A percentile compares a stretch with the other conserved stretches of the same genome.
Evolutionary conservation across 2,797 vertebrate species (phyloP).

Genomic region (Melanogrammus aeglefinus): DNA sequence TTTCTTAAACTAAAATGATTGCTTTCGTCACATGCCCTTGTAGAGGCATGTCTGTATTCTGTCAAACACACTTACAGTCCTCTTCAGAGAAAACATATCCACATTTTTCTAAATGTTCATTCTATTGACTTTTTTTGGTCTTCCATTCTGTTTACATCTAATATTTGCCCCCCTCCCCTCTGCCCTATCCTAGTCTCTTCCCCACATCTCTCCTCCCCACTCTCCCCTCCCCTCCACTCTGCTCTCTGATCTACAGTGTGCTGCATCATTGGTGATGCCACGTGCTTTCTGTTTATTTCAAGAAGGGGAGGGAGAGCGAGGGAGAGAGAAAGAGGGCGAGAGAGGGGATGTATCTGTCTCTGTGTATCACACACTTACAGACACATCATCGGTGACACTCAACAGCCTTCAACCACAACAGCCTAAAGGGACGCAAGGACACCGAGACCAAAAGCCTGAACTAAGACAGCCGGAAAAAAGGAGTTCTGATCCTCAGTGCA

Average conservation of each 20-base stretch:
- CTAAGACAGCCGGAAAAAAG: slow-evolving; percentile 30
- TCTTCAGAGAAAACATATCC: not conserved
- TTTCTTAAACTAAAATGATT: not conserved
- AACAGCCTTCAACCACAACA: slow-evolving; percentile 38
- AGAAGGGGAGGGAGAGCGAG: slow-evolving; percentile 51
- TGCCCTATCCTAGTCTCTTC: not conserved
- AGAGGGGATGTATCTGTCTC: slow-evolving; percentile 22
- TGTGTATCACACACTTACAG: slow-evolving; percentile 38
- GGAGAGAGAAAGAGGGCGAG: slow-evolving; percentile 48
- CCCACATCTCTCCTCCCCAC: not conserved
- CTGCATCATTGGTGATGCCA: slow-evolving; percentile 72
- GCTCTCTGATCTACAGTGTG: slow-evolving; percentile 38
- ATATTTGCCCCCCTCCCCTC: not conserved
- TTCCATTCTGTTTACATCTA: not conserved
- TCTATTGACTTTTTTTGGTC: not conserved
- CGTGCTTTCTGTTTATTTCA: slow-evolving; percentile 78
- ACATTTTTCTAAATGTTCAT: not conserved
- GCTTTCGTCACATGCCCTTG: not conserved
- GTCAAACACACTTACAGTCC: not conserved
- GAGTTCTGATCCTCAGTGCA: slow-evolving; percentile 36
- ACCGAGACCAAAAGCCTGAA: slow-evolving; percentile 15
- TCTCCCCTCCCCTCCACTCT: slow-evolving; percentile 20
- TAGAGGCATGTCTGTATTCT: not conserved
- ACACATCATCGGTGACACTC: slow-evolving; percentile 31
- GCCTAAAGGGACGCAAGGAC: slow-evolving; percentile 34